Evolutionary conservation across 2,113 vertebrate genomes (phyloP).

Genomic region (Seriola rivoliana): DNA sequence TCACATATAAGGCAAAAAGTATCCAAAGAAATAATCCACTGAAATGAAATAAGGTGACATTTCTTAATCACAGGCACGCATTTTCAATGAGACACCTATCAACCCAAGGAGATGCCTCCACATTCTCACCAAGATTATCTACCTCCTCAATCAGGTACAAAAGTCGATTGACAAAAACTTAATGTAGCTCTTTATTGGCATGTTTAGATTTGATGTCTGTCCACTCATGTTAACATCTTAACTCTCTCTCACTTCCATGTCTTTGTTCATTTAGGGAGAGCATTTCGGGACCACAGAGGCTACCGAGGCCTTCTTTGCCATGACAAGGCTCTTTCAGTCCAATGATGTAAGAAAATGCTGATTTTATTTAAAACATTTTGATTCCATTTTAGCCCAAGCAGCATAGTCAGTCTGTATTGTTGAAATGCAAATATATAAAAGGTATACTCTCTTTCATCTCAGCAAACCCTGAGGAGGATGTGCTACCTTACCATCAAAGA

Average conservation of each 20-base stretch:
- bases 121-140: slow-evolving; percentile 98
- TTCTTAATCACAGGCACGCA: slow-evolving; percentile 86
- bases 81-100: slow-evolving; percentile 98
- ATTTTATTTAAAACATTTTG: background rate
- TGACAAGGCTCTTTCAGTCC: slow-evolving; percentile 98
- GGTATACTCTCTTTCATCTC: slow-evolving; percentile 13
- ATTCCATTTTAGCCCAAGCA: background rate
- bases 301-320: slow-evolving; percentile 98
- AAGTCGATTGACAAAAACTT: rapidly evolving
- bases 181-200: background rate
- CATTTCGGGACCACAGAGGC: slow-evolving; percentile 97
- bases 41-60: background rate
- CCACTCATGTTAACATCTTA: background rate
- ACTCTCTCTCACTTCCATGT: background rate
- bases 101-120: slow-evolving; percentile 97
- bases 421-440: background rate
- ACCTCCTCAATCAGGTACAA: slow-evolving; percentile 96
- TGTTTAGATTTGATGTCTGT: background rate
- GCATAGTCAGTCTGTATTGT: background rate
- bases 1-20: rapidly evolving
- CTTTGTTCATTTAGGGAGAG: slow-evolving; percentile 87
- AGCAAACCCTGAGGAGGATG: slow-evolving; percentile 98
- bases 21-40: background rate
- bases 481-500: slow-evolving; percentile 99
- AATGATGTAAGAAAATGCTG: slow-evolving; percentile 89